These are phyloP conservation scores for Bolinopsis microptera DNA, from an alignment of 37 sponge, comb jelly and placozoan species.

Conservation along the genomic window DNA sequence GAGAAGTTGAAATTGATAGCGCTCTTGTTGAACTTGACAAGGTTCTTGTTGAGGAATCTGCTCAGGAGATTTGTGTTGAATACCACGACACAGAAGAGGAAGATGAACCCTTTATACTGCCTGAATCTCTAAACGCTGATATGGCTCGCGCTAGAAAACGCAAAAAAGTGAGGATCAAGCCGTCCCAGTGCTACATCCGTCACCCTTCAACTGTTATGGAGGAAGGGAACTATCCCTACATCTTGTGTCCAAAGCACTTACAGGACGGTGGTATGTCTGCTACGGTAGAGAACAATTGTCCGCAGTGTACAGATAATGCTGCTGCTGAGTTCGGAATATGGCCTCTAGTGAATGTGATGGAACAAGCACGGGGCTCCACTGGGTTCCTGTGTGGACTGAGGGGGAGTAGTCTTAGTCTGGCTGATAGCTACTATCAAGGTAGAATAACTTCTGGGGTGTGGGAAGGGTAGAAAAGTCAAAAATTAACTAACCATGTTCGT, in stretches of 20 bases:
- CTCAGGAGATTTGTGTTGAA: neutral
- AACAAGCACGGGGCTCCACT: constrained; percentile 41
- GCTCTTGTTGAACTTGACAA: neutral
- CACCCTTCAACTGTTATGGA: constrained; percentile 55
- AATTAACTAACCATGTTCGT: neutral
- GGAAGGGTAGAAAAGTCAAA: neutral
- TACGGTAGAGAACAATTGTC: neutral
- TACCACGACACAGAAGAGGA: neutral
- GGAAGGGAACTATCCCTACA: neutral
- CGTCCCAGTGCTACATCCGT: neutral
- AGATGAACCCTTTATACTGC: constrained; percentile 27
- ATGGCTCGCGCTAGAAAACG: neutral
- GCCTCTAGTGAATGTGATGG: neutral
- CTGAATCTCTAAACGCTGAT: neutral
- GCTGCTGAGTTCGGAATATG: neutral
- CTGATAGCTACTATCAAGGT: constrained; percentile 65
- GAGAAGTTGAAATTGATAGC: neutral
- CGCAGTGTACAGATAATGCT: neutral
- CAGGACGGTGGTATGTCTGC: constrained; percentile 38
- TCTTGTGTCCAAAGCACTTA: neutral
- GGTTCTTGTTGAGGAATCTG: neutral
- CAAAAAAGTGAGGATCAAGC: neutral
- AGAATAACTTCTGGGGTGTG: neutral
- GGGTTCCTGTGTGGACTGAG: constrained; percentile 51
- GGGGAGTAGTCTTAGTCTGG: constrained; percentile 60